Conservation (phyloP, 2,113 vertebrate species). For the Cheilinus undulatus region DNA sequence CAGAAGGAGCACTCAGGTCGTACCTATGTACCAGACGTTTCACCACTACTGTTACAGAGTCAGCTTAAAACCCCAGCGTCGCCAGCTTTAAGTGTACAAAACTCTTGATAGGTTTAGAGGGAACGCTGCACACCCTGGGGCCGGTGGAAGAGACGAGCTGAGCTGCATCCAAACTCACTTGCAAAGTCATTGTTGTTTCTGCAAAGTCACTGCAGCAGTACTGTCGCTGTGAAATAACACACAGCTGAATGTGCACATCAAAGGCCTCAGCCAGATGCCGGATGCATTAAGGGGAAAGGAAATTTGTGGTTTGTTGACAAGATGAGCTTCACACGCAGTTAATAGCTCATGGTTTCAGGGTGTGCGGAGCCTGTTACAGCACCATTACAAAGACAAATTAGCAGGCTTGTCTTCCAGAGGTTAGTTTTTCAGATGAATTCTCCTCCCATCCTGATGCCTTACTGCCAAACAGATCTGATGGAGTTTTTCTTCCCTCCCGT, state of each 20-base stretch:
- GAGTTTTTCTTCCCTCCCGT: background rate
- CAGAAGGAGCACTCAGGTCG: too few species aligned
- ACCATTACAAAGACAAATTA: background rate
- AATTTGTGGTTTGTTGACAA: conserved; percentile 18
- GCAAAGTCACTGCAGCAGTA: conserved; percentile 37
- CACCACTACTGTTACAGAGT: too few species aligned
- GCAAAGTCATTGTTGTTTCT: conserved; percentile 30
- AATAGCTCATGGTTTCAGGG: background rate
- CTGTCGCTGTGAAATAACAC: conserved; percentile 1
- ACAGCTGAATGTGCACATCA: conserved; percentile 6
- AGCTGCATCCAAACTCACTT: conserved; percentile 13
- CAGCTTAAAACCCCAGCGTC: too few species aligned
- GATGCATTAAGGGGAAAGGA: conserved; percentile 15
- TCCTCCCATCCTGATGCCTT: background rate
- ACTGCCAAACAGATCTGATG: conserved; percentile 5
- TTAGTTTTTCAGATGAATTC: background rate
- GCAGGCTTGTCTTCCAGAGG: background rate
- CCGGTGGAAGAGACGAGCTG: conserved; percentile 5
- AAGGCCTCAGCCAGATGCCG: conserved; percentile 17
- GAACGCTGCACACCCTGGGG: conserved; percentile 11
- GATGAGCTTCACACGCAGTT: background rate
- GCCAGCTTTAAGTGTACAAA: conserved; percentile 7
- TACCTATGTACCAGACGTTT: too few species aligned
- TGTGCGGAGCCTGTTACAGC: background rate
- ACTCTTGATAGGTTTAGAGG: background rate